These are phyloP conservation scores for Kradibia gibbosae DNA, from an alignment of 1,140 invertebrate species.

Conservation along the genomic window DNA sequence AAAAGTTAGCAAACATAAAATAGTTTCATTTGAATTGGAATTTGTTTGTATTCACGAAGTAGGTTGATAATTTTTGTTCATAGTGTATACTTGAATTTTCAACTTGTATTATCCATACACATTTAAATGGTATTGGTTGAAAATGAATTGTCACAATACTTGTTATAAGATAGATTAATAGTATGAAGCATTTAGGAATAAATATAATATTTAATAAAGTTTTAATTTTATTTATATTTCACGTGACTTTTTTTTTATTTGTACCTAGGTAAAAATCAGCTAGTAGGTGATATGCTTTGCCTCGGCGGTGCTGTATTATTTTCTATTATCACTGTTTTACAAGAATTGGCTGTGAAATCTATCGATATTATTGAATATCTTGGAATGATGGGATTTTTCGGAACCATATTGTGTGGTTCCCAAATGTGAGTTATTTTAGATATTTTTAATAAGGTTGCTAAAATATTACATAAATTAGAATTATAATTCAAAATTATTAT, in stretches of 20 bases:
- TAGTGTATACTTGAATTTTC: no score
- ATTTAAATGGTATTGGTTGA: no score
- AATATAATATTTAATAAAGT: no score
- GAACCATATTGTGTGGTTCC: conserved; percentile 83
- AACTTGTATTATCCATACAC: no score
- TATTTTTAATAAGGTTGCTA: not conserved
- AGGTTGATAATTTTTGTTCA: no score
- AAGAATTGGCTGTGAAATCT: conserved; percentile 88
- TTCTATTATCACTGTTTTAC: conserved; percentile 86
- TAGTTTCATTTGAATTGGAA: no score
- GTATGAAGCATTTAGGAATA: no score
- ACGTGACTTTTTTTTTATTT: not conserved
- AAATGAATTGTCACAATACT: no score
- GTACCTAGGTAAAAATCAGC: conserved; percentile 80
- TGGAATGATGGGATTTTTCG: conserved; percentile 89
- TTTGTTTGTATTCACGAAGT: no score
- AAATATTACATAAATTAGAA: not conserved
- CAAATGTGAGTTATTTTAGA: conserved; percentile 80
- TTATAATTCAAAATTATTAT: not conserved
- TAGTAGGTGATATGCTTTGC: conserved; percentile 89
- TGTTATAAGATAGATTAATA: no score
- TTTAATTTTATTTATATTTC: no score
- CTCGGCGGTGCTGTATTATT: conserved; percentile 86
- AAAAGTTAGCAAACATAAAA: no score
- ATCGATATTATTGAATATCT: conserved; percentile 87